phyloP scores from a whole-genome alignment of 1,140 invertebrate species.

The Tyrophagus putrescentiae region DNA sequence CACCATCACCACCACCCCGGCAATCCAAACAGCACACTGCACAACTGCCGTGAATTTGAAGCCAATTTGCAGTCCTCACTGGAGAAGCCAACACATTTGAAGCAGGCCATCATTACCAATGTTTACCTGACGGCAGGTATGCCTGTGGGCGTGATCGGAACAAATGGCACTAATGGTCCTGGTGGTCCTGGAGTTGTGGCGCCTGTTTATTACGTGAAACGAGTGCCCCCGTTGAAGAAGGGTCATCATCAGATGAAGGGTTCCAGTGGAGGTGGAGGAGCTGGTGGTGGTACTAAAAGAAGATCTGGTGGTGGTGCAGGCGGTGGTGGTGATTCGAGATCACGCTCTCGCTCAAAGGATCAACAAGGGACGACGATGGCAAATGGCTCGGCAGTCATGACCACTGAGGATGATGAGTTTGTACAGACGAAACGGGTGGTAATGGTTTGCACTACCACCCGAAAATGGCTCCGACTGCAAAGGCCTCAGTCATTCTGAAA shows the following conservation, averaged over 20 bases:
- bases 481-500: not conserved
- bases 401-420: not conserved
- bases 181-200: not conserved
- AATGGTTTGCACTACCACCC: not conserved
- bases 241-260: not conserved
- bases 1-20: not conserved
- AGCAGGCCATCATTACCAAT: conserved; percentile 25
- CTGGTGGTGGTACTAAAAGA: not conserved
- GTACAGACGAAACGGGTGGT: not conserved
- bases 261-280: not conserved
- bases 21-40: not conserved
- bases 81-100: not conserved
- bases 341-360: not conserved
- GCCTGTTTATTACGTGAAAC: conserved; percentile 17
- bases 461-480: not conserved
- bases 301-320: not conserved
- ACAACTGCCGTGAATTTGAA: conserved; percentile 11
- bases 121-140: conserved; percentile 20
- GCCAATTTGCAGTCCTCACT: not conserved
- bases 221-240: conserved; percentile 18
- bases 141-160: not conserved
- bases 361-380: not conserved
- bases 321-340: not conserved
- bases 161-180: not conserved
- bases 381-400: not conserved